Base-by-base conservation (phyloP, 92 coral and sea anemone species). In the Desmophyllum pertusum region DNA sequence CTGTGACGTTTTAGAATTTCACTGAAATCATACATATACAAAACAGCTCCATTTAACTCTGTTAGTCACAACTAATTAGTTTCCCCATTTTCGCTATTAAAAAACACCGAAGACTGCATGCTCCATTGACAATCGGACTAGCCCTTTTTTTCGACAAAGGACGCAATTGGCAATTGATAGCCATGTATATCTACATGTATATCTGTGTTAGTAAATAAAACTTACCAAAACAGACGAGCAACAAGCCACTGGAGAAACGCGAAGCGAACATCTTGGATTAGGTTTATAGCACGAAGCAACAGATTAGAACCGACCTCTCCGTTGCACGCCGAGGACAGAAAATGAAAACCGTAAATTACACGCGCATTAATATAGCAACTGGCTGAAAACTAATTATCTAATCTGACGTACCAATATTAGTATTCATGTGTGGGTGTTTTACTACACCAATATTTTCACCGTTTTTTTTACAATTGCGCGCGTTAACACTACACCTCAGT, bases 171-270 rank as follows among this genome's bases (percentile, higher is more conserved):
- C 40, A 14, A 30, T 31, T 65, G 18, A 13, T 25, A 69, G 13
- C 39, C 57, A n/a, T n/a, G n/a, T n/a, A n/a, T 27, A 64, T 35
- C 18, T 64, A 29, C 9, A 5, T 35, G 6, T 36, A n/a, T n/a
- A n/a, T 30, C 21, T 23, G 23, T 46, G 57, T 45, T 73, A 11
- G 29, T 62, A 35, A 7, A 30, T 15, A 42, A 41, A 35, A 48
- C 84, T 67, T 80, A 80, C 84, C 84, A 37, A 67, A 48, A 68
- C 75, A 80, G 14, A 23, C 57, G 75, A 80, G 37, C 4, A 80
- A 36, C 64, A 80, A 67, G 43, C 68, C 50, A 3, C 10, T 61
- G 63, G 62, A 10, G 23, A 67, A 36, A 4, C 42, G 62, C 33
- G 50, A 67, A 35, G 35, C 27, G 6, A 67, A 36, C 75, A 80